Evolutionary conservation across 2,113 vertebrate genomes (phyloP), one percentile per base, ranked within the genome.

Genomic region (Hoplias malabaricus): DNA sequence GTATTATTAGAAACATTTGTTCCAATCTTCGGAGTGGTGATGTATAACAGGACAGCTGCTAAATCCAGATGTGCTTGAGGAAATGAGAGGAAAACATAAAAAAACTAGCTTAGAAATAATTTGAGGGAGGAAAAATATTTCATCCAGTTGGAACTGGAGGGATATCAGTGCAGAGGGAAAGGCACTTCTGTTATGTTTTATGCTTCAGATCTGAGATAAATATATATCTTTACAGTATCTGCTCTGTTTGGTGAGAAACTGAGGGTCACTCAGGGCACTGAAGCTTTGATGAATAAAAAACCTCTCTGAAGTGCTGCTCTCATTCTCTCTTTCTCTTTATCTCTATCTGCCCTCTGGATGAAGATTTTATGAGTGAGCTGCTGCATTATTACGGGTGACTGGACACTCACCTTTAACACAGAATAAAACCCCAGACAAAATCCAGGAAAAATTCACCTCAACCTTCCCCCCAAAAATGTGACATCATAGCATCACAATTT

Each of bases 321-420:
- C 42, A 13, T 14, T 14, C 5, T 13, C 42, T 4, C 11, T 43
- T 8, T 36, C 34, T 83, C 73, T 69, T 7, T 50, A 54, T 78
- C 70, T 50, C 23, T 84, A 83, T 33, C 80, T 57, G 82, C 80
- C 80, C 87, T 43, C 69, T 80, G 76, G 82, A 82, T 75, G 61
- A 74, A 59, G 75, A 90, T 92, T 90, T 91, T 88, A 92, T 87
- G 88, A 89, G 85, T 91, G 90, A 92, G 82, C 88, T 84, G 86
- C 82, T 89, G 89, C 21, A 92, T 93, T 84, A 90, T 84, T 83
- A 87, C 5, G 86, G 91, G 88, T 93, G 90, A 90, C 87, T 90
- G 89, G 79, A 80, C 80, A 84, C 80, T 90, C 91, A 91, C 91
- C 90, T 91, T 87, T 85, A 48, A 72, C 84, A 38, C 29, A n/a